A percentile compares a stretch with the other conserved stretches of the same genome.
Conservation (phyloP, 1,140 invertebrate genomes). For the Papilio helenus region DNA sequence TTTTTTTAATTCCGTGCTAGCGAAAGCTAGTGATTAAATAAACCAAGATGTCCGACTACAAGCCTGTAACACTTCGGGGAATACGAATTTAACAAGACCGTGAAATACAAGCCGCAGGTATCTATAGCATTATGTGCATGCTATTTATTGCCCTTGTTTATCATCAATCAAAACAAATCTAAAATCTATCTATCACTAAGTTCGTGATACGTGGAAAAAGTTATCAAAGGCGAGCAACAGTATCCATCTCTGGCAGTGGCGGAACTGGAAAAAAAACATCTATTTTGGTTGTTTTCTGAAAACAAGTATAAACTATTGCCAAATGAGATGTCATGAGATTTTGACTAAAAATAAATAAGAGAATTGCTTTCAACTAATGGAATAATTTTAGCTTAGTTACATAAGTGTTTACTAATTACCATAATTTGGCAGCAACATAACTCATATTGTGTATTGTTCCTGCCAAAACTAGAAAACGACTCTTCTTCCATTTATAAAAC, state of each 20-base stretch:
- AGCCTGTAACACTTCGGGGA: not conserved
- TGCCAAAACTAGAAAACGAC: not conserved
- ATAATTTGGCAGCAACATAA: not conserved
- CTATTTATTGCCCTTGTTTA: too few relatives aligned
- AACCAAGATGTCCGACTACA: not conserved
- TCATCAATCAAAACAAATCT: too few relatives aligned
- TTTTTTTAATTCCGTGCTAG: too few relatives aligned
- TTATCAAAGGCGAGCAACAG: not conserved
- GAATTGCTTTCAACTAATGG: not conserved
- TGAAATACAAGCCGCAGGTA: not conserved
- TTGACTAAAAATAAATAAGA: not conserved
- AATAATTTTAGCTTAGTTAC: not conserved
- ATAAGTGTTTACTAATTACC: constrained; percentile 23
- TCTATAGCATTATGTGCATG: too few relatives aligned
- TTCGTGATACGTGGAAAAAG: too few relatives aligned
- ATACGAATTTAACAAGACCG: not conserved
- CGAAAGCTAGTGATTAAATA: not conserved
- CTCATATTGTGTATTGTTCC: not conserved
- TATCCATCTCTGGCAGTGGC: not conserved
- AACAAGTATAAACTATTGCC: constrained; percentile 1
- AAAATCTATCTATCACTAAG: too few relatives aligned
- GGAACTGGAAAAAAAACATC: not conserved
- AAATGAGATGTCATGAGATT: not conserved
- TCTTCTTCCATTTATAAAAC: not conserved
- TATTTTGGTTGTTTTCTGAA: not conserved